Evolutionary conservation across 2,113 vertebrate species (phyloP).

Genomic region (Tautogolabrus adspersus): DNA sequence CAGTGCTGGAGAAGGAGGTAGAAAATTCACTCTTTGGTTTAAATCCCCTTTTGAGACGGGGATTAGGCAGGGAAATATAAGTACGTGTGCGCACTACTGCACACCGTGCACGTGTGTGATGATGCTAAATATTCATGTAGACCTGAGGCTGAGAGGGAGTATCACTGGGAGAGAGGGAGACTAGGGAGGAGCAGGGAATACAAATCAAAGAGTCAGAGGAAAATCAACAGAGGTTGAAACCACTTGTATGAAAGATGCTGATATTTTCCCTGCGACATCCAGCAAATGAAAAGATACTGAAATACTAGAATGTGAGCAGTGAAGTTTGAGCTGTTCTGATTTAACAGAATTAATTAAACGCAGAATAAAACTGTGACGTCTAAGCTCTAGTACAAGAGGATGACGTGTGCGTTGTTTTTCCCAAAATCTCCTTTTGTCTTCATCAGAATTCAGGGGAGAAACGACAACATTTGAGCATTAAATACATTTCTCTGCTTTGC

Average conservation of each 20-base stretch:
- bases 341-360: constrained; percentile 17
- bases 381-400: constrained; percentile 16
- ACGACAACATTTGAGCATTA: neutral
- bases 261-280: neutral
- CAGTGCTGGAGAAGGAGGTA: constrained; percentile 52
- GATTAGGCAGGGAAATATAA: constrained; percentile 65
- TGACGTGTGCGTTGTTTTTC: constrained; percentile 41
- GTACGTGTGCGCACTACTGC: constrained; percentile 27
- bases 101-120: neutral
- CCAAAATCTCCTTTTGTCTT: neutral
- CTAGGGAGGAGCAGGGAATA: constrained; percentile 19
- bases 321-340: neutral
- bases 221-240: constrained; percentile 10
- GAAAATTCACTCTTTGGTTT: constrained; percentile 61
- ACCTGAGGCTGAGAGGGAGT: constrained; percentile 36
- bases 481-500: neutral
- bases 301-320: neutral
- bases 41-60: constrained; percentile 63
- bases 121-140: constrained; percentile 60
- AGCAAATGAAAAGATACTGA: neutral
- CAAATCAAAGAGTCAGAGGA: constrained; percentile 33
- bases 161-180: neutral
- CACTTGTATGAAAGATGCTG: neutral
- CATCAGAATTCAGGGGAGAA: neutral
- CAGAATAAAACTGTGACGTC: constrained; percentile 47